Base-by-base conservation (phyloP, 1,140 invertebrate species). In the Rhopalosiphum maidis region DNA sequence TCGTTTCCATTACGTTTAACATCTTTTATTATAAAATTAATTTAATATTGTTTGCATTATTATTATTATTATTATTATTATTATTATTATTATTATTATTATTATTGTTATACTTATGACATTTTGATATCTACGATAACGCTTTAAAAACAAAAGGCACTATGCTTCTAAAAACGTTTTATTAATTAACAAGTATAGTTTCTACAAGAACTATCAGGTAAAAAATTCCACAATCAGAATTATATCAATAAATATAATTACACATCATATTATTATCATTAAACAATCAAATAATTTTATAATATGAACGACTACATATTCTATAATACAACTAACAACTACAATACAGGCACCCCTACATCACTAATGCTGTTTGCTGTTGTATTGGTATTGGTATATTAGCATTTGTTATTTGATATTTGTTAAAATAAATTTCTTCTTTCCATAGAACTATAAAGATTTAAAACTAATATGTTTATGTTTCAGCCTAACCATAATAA, bases 51-150 rank as follows among this genome's bases (percentile, higher is more conserved):
- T 41, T 43, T 25, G 23, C 8, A 88, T 88, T n/a, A 25, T 51
- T 87, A 51, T 35, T 88, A 88, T 88, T 87, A n/a, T 87, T 87
- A 48, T 87, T 87, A 48, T 86, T 87, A 46, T 7, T 18, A 18
- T 85, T 37, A 2, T 25, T 25, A 41, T 85, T 88, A 88, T 88
- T 87, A n/a, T 87, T 87, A 48, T 87, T 87, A 48, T 86, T 87
- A 46, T 7, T 18, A 18, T 85, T 37, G 8, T 25, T 25, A 41
- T 85, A 43, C 9, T 25, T 23, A 85, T 87, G 85, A 30, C n/a
- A 87, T 48, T 87, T 87, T 48, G 25, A 43, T 87, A 87, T 46
- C 43, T n/a, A n/a, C 43, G 30, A 87, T 0, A 87, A 46, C n/a
- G 41, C 41, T n/a, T 68, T 68, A 85, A 11, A 15, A 22, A 4